Base-by-base conservation (phyloP, 2,797 vertebrate species). In the Lindbergichthys nudifrons region DNA sequence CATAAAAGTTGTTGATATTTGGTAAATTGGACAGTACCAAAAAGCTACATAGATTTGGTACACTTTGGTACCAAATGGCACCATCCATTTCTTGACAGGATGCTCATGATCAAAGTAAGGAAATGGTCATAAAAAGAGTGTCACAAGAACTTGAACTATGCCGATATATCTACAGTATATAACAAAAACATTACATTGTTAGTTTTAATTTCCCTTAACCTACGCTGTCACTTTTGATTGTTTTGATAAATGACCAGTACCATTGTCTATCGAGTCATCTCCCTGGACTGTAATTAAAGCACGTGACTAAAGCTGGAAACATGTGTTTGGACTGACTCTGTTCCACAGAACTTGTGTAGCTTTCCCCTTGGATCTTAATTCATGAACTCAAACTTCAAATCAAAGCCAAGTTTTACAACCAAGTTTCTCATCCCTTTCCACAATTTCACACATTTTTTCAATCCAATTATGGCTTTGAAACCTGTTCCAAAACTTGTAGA, bases 401-500 rank as follows among this genome's bases (percentile, higher is more conserved):
- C 23, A 26, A 26, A 26, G 23, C 23, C 23, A 52, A 52, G 5
- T 14, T 6, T 32, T 32, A 32, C 32, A 32, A 47, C 46, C 46
- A 47, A 3, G n/a, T n/a, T 18, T 47, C 14, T 46, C 47, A 11
- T 47, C 46, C 2, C 9, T n/a, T n/a, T 48, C n/a, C n/a, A 11
- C 3, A 18, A 48, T 2, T n/a, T 21, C n/a, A 0, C 14, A 0
- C 23, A 32, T 16, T 32, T 32, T 5, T 18, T 3, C 14, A 16
- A 23, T 53, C 51, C 6, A 14, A 50, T 23, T 13, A 23, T 26
- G 21, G 50, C 14, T 52, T 26, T 26, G 13, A 26, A 52, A 19
- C 47, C 47, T 19, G 46, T 7, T 26, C 4, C 26, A 26, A 23
- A 23, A 26, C 26, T 4, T 15, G 51, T 16, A 10, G 14, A 53